Conservation (phyloP, 2,888 invertebrate species). For the Nomada goodeniana region DNA sequence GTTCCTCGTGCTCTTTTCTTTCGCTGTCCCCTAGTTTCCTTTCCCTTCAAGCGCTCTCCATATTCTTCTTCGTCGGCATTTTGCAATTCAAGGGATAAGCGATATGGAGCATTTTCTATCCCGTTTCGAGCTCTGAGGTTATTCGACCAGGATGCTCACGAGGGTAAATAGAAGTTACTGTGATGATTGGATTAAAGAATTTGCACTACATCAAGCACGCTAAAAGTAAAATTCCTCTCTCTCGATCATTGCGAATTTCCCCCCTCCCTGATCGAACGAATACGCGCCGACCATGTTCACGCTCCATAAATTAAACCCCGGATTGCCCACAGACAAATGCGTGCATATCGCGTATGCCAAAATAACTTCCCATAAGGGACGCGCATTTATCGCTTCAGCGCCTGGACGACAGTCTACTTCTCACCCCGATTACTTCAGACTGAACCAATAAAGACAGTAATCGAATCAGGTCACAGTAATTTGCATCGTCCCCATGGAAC, state of each 20-base stretch:
- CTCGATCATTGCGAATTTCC: too few relatives aligned
- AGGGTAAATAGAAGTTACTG: not conserved
- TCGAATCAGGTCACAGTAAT: too few relatives aligned
- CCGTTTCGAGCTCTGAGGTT: not conserved
- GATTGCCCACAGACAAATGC: too few relatives aligned
- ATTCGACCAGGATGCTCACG: not conserved
- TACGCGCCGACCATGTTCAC: too few relatives aligned
- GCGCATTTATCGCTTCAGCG: too few relatives aligned
- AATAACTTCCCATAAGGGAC: too few relatives aligned
- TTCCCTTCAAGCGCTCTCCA: too few relatives aligned
- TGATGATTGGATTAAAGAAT: not conserved
- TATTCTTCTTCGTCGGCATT: not conserved
- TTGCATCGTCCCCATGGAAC: too few relatives aligned
- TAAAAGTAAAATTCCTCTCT: conserved; percentile 18
- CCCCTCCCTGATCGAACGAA: too few relatives aligned
- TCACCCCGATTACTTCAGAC: not conserved
- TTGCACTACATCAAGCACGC: not conserved
- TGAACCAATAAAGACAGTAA: not conserved
- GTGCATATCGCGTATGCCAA: too few relatives aligned
- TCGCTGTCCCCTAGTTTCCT: not conserved
- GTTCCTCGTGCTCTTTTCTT: not conserved
- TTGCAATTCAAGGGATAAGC: conserved; percentile 3
- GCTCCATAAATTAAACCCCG: too few relatives aligned
- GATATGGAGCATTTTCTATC: not conserved
- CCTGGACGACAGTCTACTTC: too few relatives aligned